A percentile compares a stretch with the other conserved stretches of the same genome.
phyloP scores from a whole-genome alignment of 2,113 vertebrate genomes.

The Struthio camelus region DNA sequence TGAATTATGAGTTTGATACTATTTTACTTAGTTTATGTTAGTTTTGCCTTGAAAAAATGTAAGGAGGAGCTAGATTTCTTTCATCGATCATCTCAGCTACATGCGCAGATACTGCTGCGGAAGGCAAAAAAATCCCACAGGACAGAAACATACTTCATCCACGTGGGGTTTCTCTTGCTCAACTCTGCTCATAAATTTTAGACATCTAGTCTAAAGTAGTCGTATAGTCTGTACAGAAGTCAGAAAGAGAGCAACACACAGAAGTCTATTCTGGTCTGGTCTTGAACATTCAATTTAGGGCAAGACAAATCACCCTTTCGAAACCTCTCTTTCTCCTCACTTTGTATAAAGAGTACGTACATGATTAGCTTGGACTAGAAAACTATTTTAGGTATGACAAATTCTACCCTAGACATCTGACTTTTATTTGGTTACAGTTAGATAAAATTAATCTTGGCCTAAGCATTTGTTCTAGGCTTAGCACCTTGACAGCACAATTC shows the following conservation, averaged over 20 bases:
- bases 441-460: background rate
- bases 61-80: background rate
- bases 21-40: background rate
- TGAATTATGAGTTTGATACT: background rate
- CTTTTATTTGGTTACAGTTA: background rate
- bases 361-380: background rate
- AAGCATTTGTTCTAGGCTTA: background rate
- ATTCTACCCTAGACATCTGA: background rate
- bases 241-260: background rate
- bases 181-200: background rate
- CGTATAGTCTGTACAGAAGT: background rate
- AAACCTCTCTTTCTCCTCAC: background rate
- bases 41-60: background rate
- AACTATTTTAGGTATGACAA: background rate
- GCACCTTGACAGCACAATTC: background rate
- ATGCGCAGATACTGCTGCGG: background rate
- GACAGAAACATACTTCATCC: background rate
- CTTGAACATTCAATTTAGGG: background rate
- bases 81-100: background rate
- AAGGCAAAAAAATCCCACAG: background rate
- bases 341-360: background rate
- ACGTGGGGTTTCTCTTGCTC: background rate
- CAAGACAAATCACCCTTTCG: background rate
- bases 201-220: background rate
- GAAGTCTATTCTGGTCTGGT: background rate